Base-by-base conservation (phyloP, 2,797 vertebrate genomes). In the Dallia pectoralis region DNA sequence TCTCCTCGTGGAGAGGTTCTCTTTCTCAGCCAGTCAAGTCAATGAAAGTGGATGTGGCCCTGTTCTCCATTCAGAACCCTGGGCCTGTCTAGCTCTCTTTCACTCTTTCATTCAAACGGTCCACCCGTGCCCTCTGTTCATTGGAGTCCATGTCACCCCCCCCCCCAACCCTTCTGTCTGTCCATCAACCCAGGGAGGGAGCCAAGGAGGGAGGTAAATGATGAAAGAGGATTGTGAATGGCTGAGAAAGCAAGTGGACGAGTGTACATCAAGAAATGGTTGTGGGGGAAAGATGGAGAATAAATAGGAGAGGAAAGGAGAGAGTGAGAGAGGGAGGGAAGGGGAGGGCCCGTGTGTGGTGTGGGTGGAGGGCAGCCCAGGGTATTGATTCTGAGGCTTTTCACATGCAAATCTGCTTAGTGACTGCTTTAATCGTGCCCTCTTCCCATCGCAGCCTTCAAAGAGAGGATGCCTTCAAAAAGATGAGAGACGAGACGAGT, bases 381-480 rank as follows among this genome's bases (percentile, higher is more conserved):
- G 78, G 88, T 74, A 86, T 94, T 59, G 49, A 70, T 56, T 70
- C 68, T 33, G 49, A 29, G 48, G 68, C 68, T 51, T 70, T 70
- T 70, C 19, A 70, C 68, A 70, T 70, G 68, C 51, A 56, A 70
- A 70, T 70, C 15, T 70, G 68, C 49, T 70, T 56, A 56, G 68
- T 70, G 68, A 70, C 68, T 70, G 68, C 68, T 70, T 70, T 70
- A 70, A 70, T 70, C 68, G 49, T 56, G 22, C 68, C 68, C 48
- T 33, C 68, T 70, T 70, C 68, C 30, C 68, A 70, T 70, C 30
- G 32, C 48, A 40, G 30, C 9, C 72, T 64, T 70, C 40, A 64
- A 62, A 33, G 29, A 63, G 49, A 81, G 86, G 92, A 90, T 88
- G 90, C 86, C 92, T 94, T 93, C 87, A 92, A 91, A 88, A 93